Percentiles rank a stretch among this genome's conserved stretches.
Conservation (phyloP, 2,888 invertebrate species). For the Megastigmus dorsalis region DNA sequence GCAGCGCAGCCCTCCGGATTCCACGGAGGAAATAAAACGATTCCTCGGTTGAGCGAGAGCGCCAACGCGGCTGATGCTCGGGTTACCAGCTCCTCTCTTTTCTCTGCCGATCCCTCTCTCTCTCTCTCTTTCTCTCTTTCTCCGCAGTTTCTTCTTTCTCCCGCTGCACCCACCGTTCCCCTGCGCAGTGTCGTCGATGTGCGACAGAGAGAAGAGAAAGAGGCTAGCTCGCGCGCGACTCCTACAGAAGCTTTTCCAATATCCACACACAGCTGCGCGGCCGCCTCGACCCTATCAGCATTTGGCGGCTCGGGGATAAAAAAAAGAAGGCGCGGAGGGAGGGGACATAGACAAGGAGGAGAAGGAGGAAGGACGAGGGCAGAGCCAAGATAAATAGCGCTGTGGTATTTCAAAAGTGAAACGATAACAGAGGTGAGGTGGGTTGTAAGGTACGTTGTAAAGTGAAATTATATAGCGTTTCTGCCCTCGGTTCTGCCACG, state of each 20-base stretch:
- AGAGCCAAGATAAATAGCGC: no score
- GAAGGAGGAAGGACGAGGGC: no score
- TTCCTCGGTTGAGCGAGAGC: conserved; percentile 56
- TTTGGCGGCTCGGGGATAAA: conserved; percentile 26
- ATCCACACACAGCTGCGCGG: not conserved
- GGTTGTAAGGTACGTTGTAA: no score
- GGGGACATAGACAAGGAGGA: not conserved
- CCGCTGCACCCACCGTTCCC: no score
- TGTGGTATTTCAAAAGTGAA: conserved; percentile 7
- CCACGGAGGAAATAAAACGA: conserved; percentile 59
- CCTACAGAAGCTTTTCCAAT: conserved; percentile 34
- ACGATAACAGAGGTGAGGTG: no score
- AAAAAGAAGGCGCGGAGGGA: not conserved
- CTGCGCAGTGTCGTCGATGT: not conserved
- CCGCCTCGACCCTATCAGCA: conserved; percentile 17
- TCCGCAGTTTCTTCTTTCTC: no score
- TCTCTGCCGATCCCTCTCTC: no score
- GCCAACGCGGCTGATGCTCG: not conserved
- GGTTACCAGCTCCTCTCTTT: not conserved
- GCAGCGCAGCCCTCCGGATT: conserved; percentile 35
- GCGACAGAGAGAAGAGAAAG: no score
- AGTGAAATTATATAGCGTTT: no score
- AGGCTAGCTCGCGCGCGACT: no score
- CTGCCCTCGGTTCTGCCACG: no score
- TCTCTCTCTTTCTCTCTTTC: not conserved